Evolutionary conservation across 2,888 invertebrate genomes (phyloP).

Genomic region (Tachystola acroxantha): DNA sequence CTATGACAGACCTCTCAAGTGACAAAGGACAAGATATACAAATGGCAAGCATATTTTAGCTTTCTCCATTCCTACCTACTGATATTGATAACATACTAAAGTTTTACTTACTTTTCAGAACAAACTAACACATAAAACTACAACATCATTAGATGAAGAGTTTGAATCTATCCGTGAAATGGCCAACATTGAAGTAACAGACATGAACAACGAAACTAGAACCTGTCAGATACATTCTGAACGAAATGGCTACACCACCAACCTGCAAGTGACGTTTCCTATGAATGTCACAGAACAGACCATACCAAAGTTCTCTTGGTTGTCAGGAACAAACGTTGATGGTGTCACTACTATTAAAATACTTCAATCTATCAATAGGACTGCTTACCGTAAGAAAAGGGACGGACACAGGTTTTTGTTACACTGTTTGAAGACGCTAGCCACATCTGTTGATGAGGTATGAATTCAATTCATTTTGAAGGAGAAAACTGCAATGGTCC

Average conservation of each 20-base stretch:
- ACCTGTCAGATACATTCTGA: slow-evolving; percentile 79
- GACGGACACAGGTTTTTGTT: slow-evolving; percentile 92
- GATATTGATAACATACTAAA: neutral
- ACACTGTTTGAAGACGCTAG: slow-evolving; percentile 84
- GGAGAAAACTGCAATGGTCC: no score
- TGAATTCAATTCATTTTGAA: no score
- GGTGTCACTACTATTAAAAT: slow-evolving; percentile 84
- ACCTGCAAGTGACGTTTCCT: slow-evolving; percentile 80
- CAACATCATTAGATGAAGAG: slow-evolving; percentile 66
- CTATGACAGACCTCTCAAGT: slow-evolving; percentile 52
- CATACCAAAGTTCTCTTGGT: slow-evolving; percentile 72
- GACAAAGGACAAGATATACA: slow-evolving; percentile 60
- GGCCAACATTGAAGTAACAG: slow-evolving; percentile 72
- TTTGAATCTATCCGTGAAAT: slow-evolving; percentile 72
- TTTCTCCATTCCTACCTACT: neutral
- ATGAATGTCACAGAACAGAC: slow-evolving; percentile 63
- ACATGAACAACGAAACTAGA: slow-evolving; percentile 79
- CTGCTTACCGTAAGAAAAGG: slow-evolving; percentile 89
- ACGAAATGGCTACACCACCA: slow-evolving; percentile 72
- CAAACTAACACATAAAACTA: slow-evolving; percentile 49
- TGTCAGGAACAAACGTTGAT: slow-evolving; percentile 80
- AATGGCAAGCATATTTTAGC: slow-evolving; percentile 43
- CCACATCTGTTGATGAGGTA: slow-evolving; percentile 71
- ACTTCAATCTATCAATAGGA: slow-evolving; percentile 87
- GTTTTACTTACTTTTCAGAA: slow-evolving; percentile 34